These are phyloP conservation scores for Protodeltote pygarga DNA, from an alignment of 2,888 invertebrate species.

Conservation along the genomic window DNA sequence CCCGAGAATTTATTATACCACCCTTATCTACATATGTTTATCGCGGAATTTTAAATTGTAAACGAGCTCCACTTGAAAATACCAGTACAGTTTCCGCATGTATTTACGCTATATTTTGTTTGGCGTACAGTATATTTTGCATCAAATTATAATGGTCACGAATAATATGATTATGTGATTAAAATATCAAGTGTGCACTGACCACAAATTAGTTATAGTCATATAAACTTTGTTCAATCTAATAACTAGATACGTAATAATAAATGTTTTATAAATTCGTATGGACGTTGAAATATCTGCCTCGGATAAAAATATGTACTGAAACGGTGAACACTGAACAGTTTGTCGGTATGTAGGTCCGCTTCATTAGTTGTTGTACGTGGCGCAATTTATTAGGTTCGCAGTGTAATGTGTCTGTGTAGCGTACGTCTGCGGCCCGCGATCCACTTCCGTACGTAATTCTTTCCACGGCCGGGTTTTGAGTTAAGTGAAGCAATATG, in stretches of 20 bases:
- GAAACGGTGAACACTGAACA: conserved; percentile 31
- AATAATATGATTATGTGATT: conserved; percentile 34
- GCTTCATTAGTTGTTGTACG: conserved; percentile 46
- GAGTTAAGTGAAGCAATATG: conserved; percentile 78
- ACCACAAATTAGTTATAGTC: conserved; percentile 7
- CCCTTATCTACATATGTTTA: conserved; percentile 81
- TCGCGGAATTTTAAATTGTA: conserved; percentile 82
- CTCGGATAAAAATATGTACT: conserved; percentile 17
- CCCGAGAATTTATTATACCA: conserved; percentile 75
- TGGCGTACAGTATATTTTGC: conserved; percentile 44
- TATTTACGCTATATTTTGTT: conserved; percentile 61
- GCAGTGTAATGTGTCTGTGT: conserved; percentile 61
- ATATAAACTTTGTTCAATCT: conserved; percentile 7
- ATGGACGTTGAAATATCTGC: too few species aligned
- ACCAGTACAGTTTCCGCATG: conserved; percentile 63
- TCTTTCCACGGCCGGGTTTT: conserved; percentile 69
- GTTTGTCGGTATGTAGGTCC: conserved; percentile 38
- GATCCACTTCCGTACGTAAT: conserved; percentile 65
- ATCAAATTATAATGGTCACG: conserved; percentile 35
- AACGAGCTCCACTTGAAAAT: conserved; percentile 74
- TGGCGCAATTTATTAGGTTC: conserved; percentile 54
- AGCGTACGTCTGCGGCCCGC: conserved; percentile 54
- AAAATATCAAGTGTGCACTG: conserved; percentile 15
- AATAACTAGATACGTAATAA: too few species aligned
- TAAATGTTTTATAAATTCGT: too few species aligned